These are phyloP conservation scores for Parotia lawesii DNA, from an alignment of 2,113 vertebrate genomes.

Conservation along the genomic window DNA sequence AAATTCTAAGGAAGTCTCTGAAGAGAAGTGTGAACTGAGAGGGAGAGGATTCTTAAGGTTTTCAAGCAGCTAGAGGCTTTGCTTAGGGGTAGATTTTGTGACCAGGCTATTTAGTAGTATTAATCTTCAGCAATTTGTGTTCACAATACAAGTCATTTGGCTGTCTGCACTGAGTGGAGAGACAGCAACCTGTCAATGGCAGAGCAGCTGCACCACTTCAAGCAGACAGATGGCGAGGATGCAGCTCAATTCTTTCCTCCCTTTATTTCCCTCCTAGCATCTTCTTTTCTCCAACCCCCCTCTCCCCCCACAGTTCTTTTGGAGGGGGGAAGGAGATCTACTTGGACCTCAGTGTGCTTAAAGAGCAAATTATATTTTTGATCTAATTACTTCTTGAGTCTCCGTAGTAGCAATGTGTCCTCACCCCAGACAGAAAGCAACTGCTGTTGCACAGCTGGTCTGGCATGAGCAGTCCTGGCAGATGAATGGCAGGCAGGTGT, in stretches of 20 bases:
- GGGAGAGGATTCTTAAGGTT: not conserved
- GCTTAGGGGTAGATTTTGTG: not conserved
- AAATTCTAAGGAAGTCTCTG: not conserved
- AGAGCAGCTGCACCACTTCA: not conserved
- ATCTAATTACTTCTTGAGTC: not conserved
- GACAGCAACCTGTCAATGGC: not conserved
- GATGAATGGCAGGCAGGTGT: not conserved
- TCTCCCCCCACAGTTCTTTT: accelerated
- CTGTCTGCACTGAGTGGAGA: not conserved
- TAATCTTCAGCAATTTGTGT: not conserved
- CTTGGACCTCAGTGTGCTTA: not conserved
- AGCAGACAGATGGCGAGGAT: not conserved
- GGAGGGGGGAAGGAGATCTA: accelerated
- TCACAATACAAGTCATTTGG: not conserved
- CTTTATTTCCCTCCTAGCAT: not conserved
- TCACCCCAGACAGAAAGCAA: not conserved
- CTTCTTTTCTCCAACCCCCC: not conserved
- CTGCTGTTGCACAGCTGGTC: constrained; percentile 33
- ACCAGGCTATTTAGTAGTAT: not conserved
- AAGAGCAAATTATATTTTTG: not conserved
- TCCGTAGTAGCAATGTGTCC: not conserved
- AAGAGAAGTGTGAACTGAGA: not conserved
- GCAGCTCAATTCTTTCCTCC: not conserved
- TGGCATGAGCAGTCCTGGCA: not conserved
- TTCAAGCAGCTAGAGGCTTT: not conserved